Percentiles rank a stretch among this genome's conserved stretches.
phyloP scores from a whole-genome alignment of 2,113 vertebrate genomes.

The Podocnemis expansa region DNA sequence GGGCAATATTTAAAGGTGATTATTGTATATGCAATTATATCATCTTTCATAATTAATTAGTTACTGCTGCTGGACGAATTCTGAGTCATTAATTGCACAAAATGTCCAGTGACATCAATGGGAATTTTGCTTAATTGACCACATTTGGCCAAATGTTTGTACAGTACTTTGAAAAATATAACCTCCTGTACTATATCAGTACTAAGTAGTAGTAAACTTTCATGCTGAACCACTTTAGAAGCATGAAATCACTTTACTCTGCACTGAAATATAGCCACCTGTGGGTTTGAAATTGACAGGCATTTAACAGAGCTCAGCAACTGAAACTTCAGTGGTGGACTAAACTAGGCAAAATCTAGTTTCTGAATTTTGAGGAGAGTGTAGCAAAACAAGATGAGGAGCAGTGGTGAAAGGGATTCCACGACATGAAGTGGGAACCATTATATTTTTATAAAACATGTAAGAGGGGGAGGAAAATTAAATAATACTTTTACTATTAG shows the following conservation, averaged over 20 bases:
- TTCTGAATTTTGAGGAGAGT: not conserved
- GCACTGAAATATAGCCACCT: not conserved
- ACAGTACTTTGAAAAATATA: constrained; percentile 8
- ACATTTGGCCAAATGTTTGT: constrained; percentile 24
- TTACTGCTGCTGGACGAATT: constrained; percentile 43
- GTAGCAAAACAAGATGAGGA: not conserved
- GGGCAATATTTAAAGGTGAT: not conserved
- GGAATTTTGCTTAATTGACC: constrained; percentile 41
- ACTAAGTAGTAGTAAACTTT: not conserved
- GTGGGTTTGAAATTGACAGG: not conserved
- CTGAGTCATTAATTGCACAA: constrained; percentile 38
- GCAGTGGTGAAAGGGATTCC: rapidly evolving
- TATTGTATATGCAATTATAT: constrained; percentile 34
- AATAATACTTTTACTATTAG: constrained; percentile 1
- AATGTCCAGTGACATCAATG: constrained; percentile 5
- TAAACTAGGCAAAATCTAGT: not conserved
- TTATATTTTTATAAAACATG: not conserved
- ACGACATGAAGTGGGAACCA: not conserved
- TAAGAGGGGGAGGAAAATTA: not conserved
- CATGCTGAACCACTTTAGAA: not conserved
- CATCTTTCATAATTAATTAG: constrained; percentile 24
- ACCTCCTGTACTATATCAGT: not conserved
- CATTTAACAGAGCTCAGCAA: not conserved
- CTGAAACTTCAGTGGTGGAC: not conserved
- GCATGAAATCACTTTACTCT: not conserved